Evolutionary conservation across 1,140 invertebrate genomes (phyloP), one percentile per base, ranked within the genome.

Genomic region (Brachionus calyciflorus): DNA sequence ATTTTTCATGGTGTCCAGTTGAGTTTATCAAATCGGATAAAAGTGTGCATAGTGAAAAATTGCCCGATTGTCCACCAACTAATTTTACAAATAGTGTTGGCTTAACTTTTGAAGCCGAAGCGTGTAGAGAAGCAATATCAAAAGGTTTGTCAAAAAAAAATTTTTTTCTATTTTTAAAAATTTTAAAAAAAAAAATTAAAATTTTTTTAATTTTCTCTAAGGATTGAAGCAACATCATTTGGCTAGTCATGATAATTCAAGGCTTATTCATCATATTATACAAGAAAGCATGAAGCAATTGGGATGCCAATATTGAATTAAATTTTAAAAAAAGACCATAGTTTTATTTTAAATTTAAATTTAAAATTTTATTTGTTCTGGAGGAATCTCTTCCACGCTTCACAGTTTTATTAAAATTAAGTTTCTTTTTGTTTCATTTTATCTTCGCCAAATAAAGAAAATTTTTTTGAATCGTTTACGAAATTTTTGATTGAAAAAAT

Each of bases 211-310:
- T n/a, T n/a, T n/a, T n/a, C n/a, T n/a, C 24, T 24, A 12, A 65
- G 78, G 75, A n/a, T 60, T 88, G 57, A 82, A 84, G 14, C 89
- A 91, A 84, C 89, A 89, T 81, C 84, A 87, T 6, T 84, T 83
- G 60, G 85, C 91, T 4, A 81, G 87, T 7, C 87, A 89, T 60
- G 84, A 87, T 7, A 87, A 90, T 69, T 89, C 88, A 65, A 80
- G 90, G 78, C 78, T 87, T 9, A 82, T 91, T 26, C 88, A 90
- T 0, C 84, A 88, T 80, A 84, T 90, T 26, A 87, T 90, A 82
- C 90, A 91, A 80, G 86, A 87, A 78, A 84, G 91, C 19, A 84
- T 90, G 37, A 86, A 83, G 73, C 88, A 90, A 83, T 80, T 91
- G 69, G 90, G 90, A 44, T 44, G 19, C 17, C 4, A 24, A 44